Percentiles rank a stretch among this genome's conserved stretches.
phyloP scores from a whole-genome alignment of 2,797 vertebrate genomes.

The Rhodeus uyekii region DNA sequence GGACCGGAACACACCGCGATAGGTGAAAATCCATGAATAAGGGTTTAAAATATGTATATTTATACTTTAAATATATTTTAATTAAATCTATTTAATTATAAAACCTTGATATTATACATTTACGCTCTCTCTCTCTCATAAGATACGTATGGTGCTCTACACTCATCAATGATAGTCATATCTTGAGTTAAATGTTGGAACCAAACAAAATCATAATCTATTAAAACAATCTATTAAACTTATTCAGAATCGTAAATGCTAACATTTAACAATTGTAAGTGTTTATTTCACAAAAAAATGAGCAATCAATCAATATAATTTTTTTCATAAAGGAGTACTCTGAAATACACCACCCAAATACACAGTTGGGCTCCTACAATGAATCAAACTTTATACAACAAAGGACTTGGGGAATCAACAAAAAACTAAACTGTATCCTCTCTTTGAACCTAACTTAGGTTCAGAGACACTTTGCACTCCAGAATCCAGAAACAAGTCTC shows the following conservation, averaged over 20 bases:
- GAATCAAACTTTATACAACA: too few species aligned
- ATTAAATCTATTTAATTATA: too few species aligned
- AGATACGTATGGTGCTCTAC: too few species aligned
- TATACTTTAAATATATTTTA: too few species aligned
- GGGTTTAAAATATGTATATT: too few species aligned
- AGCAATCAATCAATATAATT: background rate
- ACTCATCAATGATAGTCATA: too few species aligned
- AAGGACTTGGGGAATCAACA: background rate
- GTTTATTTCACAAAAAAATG: background rate
- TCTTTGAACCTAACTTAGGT: background rate
- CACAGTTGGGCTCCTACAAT: background rate
- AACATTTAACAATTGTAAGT: background rate
- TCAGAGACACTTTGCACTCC: background rate
- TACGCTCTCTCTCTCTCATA: too few species aligned
- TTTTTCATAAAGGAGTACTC: background rate
- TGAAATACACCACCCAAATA: background rate
- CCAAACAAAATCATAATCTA: background rate
- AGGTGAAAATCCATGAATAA: too few species aligned
- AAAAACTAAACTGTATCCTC: conserved; percentile 41
- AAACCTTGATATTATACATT: too few species aligned
- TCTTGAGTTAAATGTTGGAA: too few species aligned
- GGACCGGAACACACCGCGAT: too few species aligned
- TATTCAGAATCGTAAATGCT: background rate
- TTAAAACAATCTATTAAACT: background rate
- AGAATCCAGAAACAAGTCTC: background rate